Conservation (phyloP, 2,888 invertebrate genomes). For the Zootermopsis nevadensis region DNA sequence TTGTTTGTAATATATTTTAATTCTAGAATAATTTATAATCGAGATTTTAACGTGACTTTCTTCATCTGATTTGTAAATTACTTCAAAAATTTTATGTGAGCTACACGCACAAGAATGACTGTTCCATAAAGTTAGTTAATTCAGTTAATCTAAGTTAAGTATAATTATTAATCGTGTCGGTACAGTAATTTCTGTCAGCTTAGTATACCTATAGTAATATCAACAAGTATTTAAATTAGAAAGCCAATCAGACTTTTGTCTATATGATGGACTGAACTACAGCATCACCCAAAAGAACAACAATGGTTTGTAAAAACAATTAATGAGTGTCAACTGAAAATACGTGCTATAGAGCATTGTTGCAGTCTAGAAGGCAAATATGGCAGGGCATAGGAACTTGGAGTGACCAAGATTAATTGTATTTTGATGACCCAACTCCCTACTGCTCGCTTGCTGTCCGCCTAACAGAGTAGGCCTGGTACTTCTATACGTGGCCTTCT, state of each 20-base stretch:
- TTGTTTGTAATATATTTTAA: too few relatives aligned
- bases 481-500: conserved; percentile 2
- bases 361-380: not conserved
- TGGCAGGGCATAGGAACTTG: not conserved
- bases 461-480: conserved; percentile 3
- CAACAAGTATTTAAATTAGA: not conserved
- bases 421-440: conserved; percentile 37
- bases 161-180: too few relatives aligned
- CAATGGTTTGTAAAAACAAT: not conserved
- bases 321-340: not conserved
- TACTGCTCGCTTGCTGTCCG: conserved; percentile 11
- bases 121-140: too few relatives aligned
- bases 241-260: not conserved
- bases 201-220: too few relatives aligned
- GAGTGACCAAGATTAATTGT: conserved; percentile 40
- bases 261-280: not conserved
- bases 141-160: too few relatives aligned
- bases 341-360: not conserved
- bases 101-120: too few relatives aligned
- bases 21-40: too few relatives aligned
- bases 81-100: too few relatives aligned
- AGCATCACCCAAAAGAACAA: not conserved
- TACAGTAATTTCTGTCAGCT: too few relatives aligned
- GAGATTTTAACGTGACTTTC: too few relatives aligned
- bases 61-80: too few relatives aligned